Evolutionary conservation across 2,113 vertebrate species (phyloP).

Genomic region (Nestor notabilis): DNA sequence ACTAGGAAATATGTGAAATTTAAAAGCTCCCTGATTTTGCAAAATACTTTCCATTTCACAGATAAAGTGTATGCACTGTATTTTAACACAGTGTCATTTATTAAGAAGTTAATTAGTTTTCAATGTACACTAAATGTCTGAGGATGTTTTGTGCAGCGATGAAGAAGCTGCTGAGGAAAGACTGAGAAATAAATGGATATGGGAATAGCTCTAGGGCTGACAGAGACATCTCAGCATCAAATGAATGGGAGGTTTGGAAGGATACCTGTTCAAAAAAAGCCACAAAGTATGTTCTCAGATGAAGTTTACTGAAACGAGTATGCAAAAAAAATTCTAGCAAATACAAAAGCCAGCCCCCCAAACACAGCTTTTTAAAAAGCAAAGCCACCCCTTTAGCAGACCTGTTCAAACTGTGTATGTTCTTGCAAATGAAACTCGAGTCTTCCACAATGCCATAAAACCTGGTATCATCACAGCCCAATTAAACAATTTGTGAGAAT

Average conservation of each 20-base stretch:
- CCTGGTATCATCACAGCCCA: not conserved
- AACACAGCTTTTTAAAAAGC: not conserved
- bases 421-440: not conserved
- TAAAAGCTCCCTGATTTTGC: not conserved
- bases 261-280: not conserved
- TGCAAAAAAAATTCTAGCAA: not conserved
- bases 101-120: not conserved
- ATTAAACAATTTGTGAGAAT: not conserved
- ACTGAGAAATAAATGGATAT: not conserved
- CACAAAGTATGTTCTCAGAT: not conserved
- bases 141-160: not conserved
- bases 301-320: not conserved
- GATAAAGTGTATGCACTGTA: not conserved
- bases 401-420: fast-evolving
- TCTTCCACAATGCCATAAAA: not conserved
- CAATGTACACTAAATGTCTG: not conserved
- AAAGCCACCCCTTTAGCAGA: not conserved
- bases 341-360: not conserved
- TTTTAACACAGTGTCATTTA: not conserved
- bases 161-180: not conserved
- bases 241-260: not conserved
- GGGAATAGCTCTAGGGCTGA: not conserved
- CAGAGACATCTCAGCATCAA: not conserved
- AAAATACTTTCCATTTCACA: not conserved
- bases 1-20: not conserved